Base-by-base conservation (phyloP, 2,113 vertebrate genomes). In the Vanacampus margaritifer region DNA sequence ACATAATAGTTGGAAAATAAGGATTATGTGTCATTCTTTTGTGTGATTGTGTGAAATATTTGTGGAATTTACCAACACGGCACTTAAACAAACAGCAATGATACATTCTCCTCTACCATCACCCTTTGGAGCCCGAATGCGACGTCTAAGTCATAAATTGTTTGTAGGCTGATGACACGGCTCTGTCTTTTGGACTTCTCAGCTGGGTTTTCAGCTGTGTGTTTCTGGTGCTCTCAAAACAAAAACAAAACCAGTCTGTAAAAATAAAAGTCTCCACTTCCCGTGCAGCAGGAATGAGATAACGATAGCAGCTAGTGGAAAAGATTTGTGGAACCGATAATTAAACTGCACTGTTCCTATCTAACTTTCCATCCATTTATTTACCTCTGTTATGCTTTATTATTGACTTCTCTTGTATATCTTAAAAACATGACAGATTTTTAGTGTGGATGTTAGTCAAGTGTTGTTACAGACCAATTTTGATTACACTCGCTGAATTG, bases 221-320 rank as follows among this genome's bases (percentile, higher is more conserved):
- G 9, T 9, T 39, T 14, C 5, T 58, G 64, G 28, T 66, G 32
- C 23, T 56, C 23, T 26, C 36, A 6, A 43, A 46, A 36, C 46
- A 60, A 63, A 37, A 12, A 37, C 35, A 61, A 70, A 28, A 57
- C 16, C 26, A 8, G 56, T 39, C 35, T 60, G 58, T 60, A 73
- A 67, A 82, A 68, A 58, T 2, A 64, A 32, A 32, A 41, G 63
- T 57, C 39, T 10, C 65, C 43, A 26, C 65, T 79, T 85, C 71
- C 78, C 66, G 57, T 77, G 41, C 24, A 64, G 60, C 68, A 79
- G 71, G 76, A 79, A 79, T 60, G 36, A 60, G 51, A 26, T 23
- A 50, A 39, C 12, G 19, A 35, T 32, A 63, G 8, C 45, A 67
- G 24, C 60, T 23, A 54, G 51, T 73, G 76, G 79, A 75, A 75